Base-by-base conservation (phyloP, 1,140 invertebrate genomes). In the Drosophila jambulina region DNA sequence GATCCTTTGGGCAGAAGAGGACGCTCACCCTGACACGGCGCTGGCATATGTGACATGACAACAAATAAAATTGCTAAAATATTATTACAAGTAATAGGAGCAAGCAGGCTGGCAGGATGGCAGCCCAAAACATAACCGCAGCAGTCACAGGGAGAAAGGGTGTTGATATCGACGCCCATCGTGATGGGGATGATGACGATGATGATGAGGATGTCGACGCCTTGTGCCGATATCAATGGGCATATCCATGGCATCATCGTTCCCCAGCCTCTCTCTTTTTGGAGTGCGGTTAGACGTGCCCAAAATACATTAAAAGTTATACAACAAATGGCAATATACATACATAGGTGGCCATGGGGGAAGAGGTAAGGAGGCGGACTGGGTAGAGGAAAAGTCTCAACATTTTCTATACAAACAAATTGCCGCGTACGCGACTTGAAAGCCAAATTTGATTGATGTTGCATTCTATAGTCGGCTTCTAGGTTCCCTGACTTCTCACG, bases 391-490 rank as follows among this genome's bases (percentile, higher is more conserved):
- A 77, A 82, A 82, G 76, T 68, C 82, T 77, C 85, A 80, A 72
- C 67, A 81, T 90, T 90, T 91, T 88, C 81, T 90, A 90, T 85
- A 90, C 85, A 90, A 90, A 90, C 85, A 90, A 90, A 90, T 90
- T 90, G 85, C 85, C 64, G 81, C 78, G 85, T 90, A 90, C 85
- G 85, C 85, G 85, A 90, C 85, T 82, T 85, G 85, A 90, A 90
- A 90, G 75, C 85, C 54, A 90, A 90, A 90, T 90, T 85, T 90
- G 85, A 90, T 90, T 82, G 85, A 90, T 90, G 85, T 90, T 81
- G 74, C 84, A 83, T 87, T 90, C 62, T 58, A 56, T 70, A 70
- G 78, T 58, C 59, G 65, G 46, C 62, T 75, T 75, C 80, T 77
- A 63, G 79, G 84, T 48, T 36, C 32, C 12, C 5, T 36, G 21